These are phyloP conservation scores for Xestia xanthographa DNA, from an alignment of 2,888 invertebrate genomes.

Conservation along the genomic window DNA sequence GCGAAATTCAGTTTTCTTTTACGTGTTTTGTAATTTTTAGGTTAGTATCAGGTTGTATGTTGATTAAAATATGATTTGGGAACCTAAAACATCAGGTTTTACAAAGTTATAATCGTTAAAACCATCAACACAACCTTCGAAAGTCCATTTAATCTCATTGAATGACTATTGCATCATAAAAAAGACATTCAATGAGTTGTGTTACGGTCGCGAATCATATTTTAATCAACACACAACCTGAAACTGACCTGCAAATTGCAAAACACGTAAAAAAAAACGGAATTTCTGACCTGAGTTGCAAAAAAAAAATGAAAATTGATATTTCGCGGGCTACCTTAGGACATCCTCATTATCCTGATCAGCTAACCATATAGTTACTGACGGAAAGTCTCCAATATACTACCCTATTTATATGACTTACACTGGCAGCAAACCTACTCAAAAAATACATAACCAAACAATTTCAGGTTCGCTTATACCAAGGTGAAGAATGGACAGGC, in stretches of 20 bases:
- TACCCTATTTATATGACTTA: background rate
- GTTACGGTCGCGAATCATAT: background rate
- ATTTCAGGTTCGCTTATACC: conserved; percentile 86
- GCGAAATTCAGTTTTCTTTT: background rate
- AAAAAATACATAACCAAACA: conserved; percentile 8
- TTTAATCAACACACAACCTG: background rate
- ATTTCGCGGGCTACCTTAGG: background rate
- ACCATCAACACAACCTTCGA: background rate
- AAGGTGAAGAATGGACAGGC: conserved; percentile 85
- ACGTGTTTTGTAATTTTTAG: background rate
- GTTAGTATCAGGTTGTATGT: background rate
- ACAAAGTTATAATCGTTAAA: background rate
- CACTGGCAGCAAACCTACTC: background rate
- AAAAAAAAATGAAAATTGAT: background rate
- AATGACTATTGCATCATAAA: background rate
- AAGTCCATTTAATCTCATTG: background rate
- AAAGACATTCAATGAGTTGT: background rate
- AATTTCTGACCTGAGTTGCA: too few relatives aligned
- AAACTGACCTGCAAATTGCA: background rate
- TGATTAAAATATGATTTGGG: background rate
- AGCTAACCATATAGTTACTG: background rate
- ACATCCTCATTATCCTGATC: background rate
- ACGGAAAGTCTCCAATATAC: background rate
- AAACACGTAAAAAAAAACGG: too few relatives aligned
- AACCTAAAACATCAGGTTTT: background rate